These are phyloP conservation scores for Clinocottus analis DNA, from an alignment of 2,113 vertebrate genomes.

Conservation along the genomic window DNA sequence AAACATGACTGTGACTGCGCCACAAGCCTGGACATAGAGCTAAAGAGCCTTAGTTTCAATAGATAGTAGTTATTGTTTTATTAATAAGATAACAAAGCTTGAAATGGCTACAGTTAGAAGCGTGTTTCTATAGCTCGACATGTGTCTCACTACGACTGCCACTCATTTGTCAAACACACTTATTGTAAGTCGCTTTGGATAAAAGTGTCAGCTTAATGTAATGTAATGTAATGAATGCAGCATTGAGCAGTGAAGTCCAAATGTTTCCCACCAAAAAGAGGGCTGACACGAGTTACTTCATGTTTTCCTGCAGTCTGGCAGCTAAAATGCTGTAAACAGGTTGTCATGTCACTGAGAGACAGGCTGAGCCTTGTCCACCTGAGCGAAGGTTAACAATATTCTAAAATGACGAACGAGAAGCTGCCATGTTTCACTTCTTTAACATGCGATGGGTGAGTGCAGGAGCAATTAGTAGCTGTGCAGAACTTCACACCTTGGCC, in stretches of 20 bases:
- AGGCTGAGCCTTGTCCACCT: not conserved
- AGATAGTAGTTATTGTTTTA: not conserved
- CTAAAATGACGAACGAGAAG: not conserved
- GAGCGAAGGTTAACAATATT: not conserved
- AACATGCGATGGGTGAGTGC: not conserved
- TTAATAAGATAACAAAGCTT: not conserved
- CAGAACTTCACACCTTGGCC: constrained; percentile 14
- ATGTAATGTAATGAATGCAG: no score
- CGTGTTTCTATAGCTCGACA: not conserved
- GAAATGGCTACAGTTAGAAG: not conserved
- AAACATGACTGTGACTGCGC: no score
- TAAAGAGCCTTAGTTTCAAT: not conserved
- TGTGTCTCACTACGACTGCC: not conserved
- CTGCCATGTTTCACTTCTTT: not conserved
- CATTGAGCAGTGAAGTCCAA: not conserved
- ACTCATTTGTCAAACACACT: not conserved
- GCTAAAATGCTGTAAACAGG: not conserved
- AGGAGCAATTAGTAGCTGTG: constrained; percentile 1
- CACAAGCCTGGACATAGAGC: not conserved
- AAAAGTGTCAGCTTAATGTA: no score
- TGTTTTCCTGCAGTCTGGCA: not conserved
- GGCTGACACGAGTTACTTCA: not conserved
- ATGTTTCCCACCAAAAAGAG: not conserved
- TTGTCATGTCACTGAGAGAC: not conserved
- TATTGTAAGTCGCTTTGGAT: no score